These are phyloP conservation scores for Neoseiulus cucumeris DNA, from an alignment of 1,140 invertebrate genomes.

Conservation along the genomic window DNA sequence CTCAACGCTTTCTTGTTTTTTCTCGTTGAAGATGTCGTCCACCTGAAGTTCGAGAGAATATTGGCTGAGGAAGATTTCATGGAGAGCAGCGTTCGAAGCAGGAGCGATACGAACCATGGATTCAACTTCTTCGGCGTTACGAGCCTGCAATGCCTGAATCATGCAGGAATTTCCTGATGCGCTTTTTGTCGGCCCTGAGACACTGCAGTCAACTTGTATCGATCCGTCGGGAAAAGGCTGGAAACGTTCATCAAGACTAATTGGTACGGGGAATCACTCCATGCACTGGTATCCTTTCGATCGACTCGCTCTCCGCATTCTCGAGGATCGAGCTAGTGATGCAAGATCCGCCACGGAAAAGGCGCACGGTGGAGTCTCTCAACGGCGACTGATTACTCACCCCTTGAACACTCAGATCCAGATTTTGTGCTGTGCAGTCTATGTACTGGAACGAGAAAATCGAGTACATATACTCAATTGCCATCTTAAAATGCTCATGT, in stretches of 20 bases:
- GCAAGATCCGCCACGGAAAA: too few relatives aligned
- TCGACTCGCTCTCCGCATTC: too few relatives aligned
- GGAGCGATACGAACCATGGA: not conserved
- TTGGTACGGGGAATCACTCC: too few relatives aligned
- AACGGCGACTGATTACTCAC: not conserved
- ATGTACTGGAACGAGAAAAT: not conserved
- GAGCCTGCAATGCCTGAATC: not conserved
- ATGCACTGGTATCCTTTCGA: too few relatives aligned
- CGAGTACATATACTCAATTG: too few relatives aligned
- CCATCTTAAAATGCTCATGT: too few relatives aligned
- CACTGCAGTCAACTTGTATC: not conserved
- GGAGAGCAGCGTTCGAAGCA: too few relatives aligned
- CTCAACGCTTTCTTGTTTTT: not conserved
- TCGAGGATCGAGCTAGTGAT: too few relatives aligned
- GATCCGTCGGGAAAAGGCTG: not conserved
- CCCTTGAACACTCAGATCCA: not conserved
- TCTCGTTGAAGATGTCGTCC: not conserved
- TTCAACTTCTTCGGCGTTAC: not conserved
- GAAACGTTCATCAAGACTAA: too few relatives aligned
- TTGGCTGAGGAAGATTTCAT: too few relatives aligned
- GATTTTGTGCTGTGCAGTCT: not conserved
- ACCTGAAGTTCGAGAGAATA: not conserved
- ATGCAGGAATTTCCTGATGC: not conserved
- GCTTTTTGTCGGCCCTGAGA: not conserved
- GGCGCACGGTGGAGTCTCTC: too few relatives aligned